Percentiles rank a stretch among this genome's conserved stretches.
These are phyloP conservation scores for Ichneumon xanthorius DNA, from an alignment of 2,888 invertebrate species.

Conservation along the genomic window DNA sequence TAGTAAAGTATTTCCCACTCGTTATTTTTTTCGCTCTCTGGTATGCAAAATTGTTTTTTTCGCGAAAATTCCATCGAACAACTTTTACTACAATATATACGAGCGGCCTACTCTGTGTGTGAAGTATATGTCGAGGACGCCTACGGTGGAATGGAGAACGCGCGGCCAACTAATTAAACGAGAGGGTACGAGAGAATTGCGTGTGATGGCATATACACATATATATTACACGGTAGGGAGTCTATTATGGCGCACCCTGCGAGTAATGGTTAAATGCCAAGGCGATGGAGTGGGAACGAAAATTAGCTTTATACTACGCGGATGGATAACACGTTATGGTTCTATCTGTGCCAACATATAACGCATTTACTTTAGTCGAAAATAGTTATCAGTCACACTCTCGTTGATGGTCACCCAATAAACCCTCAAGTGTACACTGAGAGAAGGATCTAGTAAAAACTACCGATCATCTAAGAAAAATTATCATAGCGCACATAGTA, in stretches of 20 bases:
- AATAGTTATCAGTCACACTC: constrained; percentile 8
- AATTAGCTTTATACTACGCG: background rate
- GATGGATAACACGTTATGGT: constrained; percentile 12
- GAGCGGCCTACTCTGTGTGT: background rate
- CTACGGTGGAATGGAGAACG: background rate
- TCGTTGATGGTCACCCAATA: background rate
- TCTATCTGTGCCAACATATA: constrained; percentile 21
- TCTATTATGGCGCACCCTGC: constrained; percentile 22
- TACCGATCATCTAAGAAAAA: too few species aligned
- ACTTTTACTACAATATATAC: background rate
- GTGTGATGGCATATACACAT: background rate
- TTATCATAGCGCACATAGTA: too few species aligned
- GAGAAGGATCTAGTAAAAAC: too few species aligned
- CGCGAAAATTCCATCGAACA: background rate
- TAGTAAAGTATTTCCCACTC: too few species aligned
- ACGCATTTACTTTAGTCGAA: background rate
- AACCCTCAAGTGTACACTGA: background rate
- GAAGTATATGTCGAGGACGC: background rate
- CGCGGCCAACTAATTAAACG: constrained; percentile 47
- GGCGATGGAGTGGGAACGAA: constrained; percentile 6
- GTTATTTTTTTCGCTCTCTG: background rate
- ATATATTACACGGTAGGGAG: constrained; percentile 27
- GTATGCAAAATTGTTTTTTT: background rate
- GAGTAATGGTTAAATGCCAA: constrained; percentile 4
- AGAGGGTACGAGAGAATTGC: constrained; percentile 22